Conservation (phyloP, 1,140 invertebrate genomes). For the Augochlora pura region DNA sequence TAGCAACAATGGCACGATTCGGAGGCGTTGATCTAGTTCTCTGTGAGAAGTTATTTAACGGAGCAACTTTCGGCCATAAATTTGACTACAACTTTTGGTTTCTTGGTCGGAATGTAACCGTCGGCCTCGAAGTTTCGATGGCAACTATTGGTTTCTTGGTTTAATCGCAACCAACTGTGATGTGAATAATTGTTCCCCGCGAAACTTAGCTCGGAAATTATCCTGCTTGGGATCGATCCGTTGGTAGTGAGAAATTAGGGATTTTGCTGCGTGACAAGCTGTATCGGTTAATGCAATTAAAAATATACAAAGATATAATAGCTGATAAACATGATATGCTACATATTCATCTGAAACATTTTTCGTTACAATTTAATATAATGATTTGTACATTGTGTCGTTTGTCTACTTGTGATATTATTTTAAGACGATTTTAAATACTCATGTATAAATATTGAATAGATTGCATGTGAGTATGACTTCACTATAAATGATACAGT, state of each 20-base stretch:
- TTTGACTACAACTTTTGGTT: conserved; percentile 6
- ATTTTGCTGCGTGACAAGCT: not conserved
- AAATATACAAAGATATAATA: too few species aligned
- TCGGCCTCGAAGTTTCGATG: conserved; percentile 1
- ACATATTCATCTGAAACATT: too few species aligned
- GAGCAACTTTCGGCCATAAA: conserved; percentile 6
- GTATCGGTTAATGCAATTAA: too few species aligned
- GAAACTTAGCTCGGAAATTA: not conserved
- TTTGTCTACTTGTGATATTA: too few species aligned
- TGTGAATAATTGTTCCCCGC: not conserved
- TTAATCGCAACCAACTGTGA: conserved; percentile 1
- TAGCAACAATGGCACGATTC: not conserved
- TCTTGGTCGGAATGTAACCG: conserved; percentile 5
- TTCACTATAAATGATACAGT: too few species aligned
- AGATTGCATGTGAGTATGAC: too few species aligned
- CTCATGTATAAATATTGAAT: too few species aligned
- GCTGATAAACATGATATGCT: too few species aligned
- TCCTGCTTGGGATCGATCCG: not conserved
- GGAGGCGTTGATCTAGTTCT: not conserved
- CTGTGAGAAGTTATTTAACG: not conserved
- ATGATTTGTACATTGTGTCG: too few species aligned
- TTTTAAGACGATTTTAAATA: too few species aligned
- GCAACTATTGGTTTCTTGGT: conserved; percentile 1
- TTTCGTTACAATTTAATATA: too few species aligned
- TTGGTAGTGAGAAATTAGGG: not conserved